Percentiles rank a stretch among this genome's conserved stretches.
Conservation (phyloP, 2,113 vertebrate species). For the Pachypanchax playfairii region DNA sequence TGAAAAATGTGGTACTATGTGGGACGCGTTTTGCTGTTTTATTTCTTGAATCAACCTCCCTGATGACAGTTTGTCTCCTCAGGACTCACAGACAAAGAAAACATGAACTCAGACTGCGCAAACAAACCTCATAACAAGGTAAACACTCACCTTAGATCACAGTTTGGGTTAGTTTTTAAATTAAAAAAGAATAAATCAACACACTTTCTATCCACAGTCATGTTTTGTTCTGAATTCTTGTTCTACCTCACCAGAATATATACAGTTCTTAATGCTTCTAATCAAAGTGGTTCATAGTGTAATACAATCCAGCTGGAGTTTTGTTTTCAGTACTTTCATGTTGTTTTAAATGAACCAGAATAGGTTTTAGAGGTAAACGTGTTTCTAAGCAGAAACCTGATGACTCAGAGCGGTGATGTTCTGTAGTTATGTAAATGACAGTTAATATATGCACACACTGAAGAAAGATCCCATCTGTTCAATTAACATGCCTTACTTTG, state of each 20-base stretch:
- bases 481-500: conserved; percentile 68
- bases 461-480: conserved; percentile 72
- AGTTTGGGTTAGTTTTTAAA: background rate
- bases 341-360: conserved; percentile 47
- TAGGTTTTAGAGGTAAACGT: conserved; percentile 26
- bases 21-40: background rate
- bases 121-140: conserved; percentile 91
- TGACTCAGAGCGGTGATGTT: conserved; percentile 67
- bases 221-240: background rate
- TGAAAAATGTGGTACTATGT: background rate
- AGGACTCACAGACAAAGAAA: conserved; percentile 96
- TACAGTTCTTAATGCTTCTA: background rate
- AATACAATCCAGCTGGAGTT: background rate
- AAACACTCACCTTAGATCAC: conserved; percentile 45
- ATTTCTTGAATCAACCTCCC: background rate
- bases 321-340: conserved; percentile 16
- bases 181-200: background rate
- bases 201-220: background rate
- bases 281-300: background rate
- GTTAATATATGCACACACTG: conserved; percentile 64
- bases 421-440: conserved; percentile 72
- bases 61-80: conserved; percentile 35
- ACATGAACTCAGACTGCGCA: conserved; percentile 85
- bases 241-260: background rate
- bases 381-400: conserved; percentile 33